Percentiles rank a stretch among this genome's conserved stretches.
Conservation (phyloP, 2,113 vertebrate species). For the Cairina moschata region DNA sequence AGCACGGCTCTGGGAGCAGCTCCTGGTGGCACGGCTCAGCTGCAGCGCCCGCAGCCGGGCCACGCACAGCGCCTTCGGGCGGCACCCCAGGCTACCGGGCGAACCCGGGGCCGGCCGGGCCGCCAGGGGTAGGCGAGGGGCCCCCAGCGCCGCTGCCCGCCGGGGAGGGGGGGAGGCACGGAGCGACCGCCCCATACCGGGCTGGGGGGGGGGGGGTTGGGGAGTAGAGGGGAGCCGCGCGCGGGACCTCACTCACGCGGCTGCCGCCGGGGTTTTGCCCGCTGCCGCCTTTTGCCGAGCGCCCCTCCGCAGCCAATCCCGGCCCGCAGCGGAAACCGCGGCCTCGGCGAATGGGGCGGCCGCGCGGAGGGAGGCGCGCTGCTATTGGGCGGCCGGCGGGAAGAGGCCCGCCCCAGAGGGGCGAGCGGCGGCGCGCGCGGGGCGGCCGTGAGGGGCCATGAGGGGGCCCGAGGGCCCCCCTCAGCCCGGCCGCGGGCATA, state of each 20-base stretch:
- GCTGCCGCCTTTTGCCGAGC: conserved; percentile 27
- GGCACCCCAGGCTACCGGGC: too few species aligned
- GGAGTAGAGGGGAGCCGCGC: too few species aligned
- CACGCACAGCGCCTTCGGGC: too few species aligned
- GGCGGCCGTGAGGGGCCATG: too few species aligned
- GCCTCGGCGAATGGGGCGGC: not conserved
- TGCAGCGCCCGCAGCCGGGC: not conserved
- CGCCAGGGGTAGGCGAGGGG: too few species aligned
- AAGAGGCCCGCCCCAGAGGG: not conserved
- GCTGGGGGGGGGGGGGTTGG: too few species aligned
- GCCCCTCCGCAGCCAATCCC: conserved; percentile 13
- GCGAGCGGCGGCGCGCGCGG: not conserved
- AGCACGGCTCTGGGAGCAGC: conserved; percentile 29
- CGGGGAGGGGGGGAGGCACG: too few species aligned
- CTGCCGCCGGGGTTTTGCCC: not conserved
- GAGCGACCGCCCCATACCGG: too few species aligned
- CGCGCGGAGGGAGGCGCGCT: not conserved
- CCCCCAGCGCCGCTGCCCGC: too few species aligned
- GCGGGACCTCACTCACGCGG: not conserved
- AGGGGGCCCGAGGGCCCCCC: too few species aligned
- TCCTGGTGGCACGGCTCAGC: not conserved
- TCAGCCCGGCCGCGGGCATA: too few species aligned
- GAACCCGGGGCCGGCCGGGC: too few species aligned
- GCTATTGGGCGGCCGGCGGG: not conserved
- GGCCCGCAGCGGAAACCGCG: not conserved